Conservation (phyloP, 2,113 vertebrate species). For the Micronycteris hirsuta region DNA sequence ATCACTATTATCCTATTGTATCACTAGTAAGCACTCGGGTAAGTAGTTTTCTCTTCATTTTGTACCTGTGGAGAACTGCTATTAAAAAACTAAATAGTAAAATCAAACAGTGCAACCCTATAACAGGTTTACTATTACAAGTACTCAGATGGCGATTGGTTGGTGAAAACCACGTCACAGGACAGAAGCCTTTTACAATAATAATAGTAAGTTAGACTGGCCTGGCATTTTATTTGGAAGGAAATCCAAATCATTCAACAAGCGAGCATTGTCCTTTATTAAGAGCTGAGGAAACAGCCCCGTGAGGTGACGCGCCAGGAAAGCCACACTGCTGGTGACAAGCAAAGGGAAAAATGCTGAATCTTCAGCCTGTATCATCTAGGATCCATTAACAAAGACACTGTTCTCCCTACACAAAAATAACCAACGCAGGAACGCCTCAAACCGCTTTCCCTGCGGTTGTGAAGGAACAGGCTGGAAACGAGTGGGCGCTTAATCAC, state of each 20-base stretch:
- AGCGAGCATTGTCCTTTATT: not conserved
- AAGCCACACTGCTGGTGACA: not conserved
- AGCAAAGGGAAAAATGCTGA: not conserved
- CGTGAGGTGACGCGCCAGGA: not conserved
- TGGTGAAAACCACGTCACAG: not conserved
- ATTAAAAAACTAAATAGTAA: not conserved
- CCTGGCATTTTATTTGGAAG: constrained; percentile 46
- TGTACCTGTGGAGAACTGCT: not conserved
- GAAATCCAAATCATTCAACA: constrained; percentile 28
- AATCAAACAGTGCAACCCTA: not conserved
- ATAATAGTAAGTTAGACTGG: not conserved
- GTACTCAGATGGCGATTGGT: not conserved
- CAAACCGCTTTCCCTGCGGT: not conserved
- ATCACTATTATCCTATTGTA: not conserved
- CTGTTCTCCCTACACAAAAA: not conserved
- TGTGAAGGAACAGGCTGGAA: constrained; percentile 43
- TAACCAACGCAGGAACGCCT: not conserved
- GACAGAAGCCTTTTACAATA: not conserved
- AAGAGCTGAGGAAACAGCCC: not conserved
- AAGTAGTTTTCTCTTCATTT: not conserved
- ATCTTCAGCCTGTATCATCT: not conserved
- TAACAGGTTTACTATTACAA: not conserved
- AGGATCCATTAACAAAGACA: not conserved
- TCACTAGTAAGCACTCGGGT: not conserved
- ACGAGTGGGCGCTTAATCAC: constrained; percentile 47